Percentiles rank a stretch among this genome's conserved stretches.
Evolutionary conservation across 2,797 vertebrate genomes (phyloP).

Genomic region (Epinephelus malabaricus): DNA sequence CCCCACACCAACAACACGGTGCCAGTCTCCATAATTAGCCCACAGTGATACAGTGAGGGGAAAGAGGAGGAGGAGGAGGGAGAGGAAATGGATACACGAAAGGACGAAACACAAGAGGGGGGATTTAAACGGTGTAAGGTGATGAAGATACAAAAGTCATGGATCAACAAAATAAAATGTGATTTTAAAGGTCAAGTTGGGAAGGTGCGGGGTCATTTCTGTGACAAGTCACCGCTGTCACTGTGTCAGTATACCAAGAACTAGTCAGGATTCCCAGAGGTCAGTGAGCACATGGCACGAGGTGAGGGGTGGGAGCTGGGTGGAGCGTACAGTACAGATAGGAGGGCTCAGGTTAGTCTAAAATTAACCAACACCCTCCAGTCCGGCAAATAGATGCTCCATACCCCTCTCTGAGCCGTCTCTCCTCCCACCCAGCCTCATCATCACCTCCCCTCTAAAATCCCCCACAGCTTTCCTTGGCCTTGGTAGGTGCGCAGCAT

Average conservation of each 20-base stretch:
- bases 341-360: slow-evolving; percentile 57
- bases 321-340: slow-evolving; percentile 19
- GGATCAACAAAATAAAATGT: not conserved
- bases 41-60: slow-evolving; percentile 12
- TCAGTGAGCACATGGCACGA: slow-evolving; percentile 53
- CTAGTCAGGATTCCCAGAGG: slow-evolving; percentile 59
- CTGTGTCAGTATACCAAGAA: slow-evolving; percentile 61
- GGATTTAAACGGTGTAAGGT: slow-evolving; percentile 16
- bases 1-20: slow-evolving; percentile 68
- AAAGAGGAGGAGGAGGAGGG: not conserved
- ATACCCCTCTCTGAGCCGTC: slow-evolving; percentile 15
- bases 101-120: not conserved
- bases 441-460: slow-evolving; percentile 33
- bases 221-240: slow-evolving; percentile 8
- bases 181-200: not conserved
- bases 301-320: slow-evolving; percentile 25
- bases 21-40: slow-evolving; percentile 74
- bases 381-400: slow-evolving; percentile 35
- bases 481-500: slow-evolving; percentile 50
- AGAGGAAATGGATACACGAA: slow-evolving; percentile 38
- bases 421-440: slow-evolving; percentile 11
- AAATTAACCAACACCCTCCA: slow-evolving; percentile 68
- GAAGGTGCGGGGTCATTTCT: not conserved
- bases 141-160: not conserved
- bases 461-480: slow-evolving; percentile 49